phyloP scores from a whole-genome alignment of 2,113 vertebrate genomes.

The Cyprinodon tularosa region DNA sequence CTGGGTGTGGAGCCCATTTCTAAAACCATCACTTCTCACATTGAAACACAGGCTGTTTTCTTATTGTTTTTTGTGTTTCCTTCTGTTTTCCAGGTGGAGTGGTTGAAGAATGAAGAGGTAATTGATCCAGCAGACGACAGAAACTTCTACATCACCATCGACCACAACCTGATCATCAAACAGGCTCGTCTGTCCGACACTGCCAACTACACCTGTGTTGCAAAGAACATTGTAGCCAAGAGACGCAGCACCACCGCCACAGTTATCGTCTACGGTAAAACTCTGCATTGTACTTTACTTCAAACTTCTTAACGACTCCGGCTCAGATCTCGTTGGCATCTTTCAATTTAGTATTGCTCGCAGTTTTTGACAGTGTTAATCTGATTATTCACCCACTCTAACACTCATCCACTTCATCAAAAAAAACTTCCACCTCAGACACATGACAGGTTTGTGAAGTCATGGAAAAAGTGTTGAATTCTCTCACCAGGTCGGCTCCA shows the following conservation, averaged over 20 bases:
- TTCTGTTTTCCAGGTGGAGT: slow-evolving; percentile 88
- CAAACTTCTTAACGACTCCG: background rate
- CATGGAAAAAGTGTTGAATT: slow-evolving; percentile 11
- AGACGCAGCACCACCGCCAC: slow-evolving; percentile 95
- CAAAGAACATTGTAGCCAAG: slow-evolving; percentile 97
- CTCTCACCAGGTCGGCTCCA: slow-evolving; percentile 15
- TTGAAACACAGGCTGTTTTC: background rate
- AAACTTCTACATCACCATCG: slow-evolving; percentile 99
- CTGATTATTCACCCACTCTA: background rate
- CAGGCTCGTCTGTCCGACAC: slow-evolving; percentile 97
- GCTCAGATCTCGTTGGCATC: background rate
- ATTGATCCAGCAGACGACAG: slow-evolving; percentile 95
- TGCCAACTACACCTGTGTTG: slow-evolving; percentile 96
- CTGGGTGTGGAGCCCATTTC: too few species aligned
- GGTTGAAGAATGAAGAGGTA: slow-evolving; percentile 97
- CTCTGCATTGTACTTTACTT: background rate
- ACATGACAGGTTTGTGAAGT: slow-evolving; percentile 6
- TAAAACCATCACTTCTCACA: background rate
- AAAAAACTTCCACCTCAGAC: background rate
- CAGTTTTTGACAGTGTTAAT: slow-evolving; percentile 3
- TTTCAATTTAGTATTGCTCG: slow-evolving; percentile 1
- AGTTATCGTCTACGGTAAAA: slow-evolving; percentile 94
- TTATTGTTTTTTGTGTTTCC: background rate
- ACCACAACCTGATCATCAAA: slow-evolving; percentile 99
- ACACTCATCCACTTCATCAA: background rate